Conservation (phyloP, 2,113 vertebrate genomes). For the Solenodon paradoxus region DNA sequence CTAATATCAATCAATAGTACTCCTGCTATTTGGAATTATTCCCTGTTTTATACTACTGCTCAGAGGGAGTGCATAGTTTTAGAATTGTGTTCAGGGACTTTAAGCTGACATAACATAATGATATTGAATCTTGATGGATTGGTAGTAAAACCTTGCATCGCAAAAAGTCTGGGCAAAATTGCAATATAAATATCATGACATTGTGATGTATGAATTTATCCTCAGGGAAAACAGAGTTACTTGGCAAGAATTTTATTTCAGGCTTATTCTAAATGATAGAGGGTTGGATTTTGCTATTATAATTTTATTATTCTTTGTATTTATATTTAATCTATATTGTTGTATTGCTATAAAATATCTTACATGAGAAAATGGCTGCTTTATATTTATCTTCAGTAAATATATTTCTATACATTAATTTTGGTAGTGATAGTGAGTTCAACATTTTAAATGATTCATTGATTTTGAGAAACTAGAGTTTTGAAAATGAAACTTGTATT, state of each 20-base stretch:
- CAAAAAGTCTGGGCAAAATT: constrained; percentile 24
- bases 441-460: not conserved
- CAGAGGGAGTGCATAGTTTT: not conserved
- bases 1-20: not conserved
- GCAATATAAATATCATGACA: constrained; percentile 17
- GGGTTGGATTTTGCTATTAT: not conserved
- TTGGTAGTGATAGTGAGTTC: not conserved
- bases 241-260: not conserved
- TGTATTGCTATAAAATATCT: not conserved
- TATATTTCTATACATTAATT: not conserved
- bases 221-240: not conserved
- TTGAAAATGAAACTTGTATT: not conserved
- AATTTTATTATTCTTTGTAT: not conserved
- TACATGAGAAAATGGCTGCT: not conserved
- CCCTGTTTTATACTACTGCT: not conserved
- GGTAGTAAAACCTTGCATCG: constrained; percentile 8
- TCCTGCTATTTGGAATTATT: not conserved
- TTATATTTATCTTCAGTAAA: not conserved
- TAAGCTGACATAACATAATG: not conserved
- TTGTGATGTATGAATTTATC: constrained; percentile 37
- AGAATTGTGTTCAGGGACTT: constrained; percentile 33
- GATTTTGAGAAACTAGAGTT: not conserved
- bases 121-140: constrained; percentile 43
- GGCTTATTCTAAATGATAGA: not conserved
- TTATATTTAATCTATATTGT: not conserved